Evolutionary conservation across 2,797 vertebrate genomes (phyloP).

Genomic region (Micromesistius poutassou): DNA sequence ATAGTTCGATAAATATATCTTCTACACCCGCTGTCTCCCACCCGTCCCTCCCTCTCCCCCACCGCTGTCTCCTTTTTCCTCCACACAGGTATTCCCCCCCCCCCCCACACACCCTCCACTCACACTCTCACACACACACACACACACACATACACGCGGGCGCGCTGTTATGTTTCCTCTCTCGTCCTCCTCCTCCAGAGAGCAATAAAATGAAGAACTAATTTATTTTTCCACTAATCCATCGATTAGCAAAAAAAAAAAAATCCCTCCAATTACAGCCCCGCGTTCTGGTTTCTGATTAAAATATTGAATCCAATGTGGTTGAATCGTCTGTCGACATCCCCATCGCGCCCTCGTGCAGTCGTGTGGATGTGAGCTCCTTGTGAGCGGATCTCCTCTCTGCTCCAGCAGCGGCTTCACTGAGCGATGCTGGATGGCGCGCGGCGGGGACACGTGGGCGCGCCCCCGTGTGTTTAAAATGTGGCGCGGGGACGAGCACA

Average conservation of each 20-base stretch:
- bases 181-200: slow-evolving; percentile 52
- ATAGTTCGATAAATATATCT: slow-evolving; percentile 72
- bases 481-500: slow-evolving; percentile 58
- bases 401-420: slow-evolving; percentile 73
- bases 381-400: slow-evolving; percentile 63
- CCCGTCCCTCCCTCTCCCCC: slow-evolving; percentile 59
- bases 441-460: slow-evolving; percentile 59
- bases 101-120: neutral
- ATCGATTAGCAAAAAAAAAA: slow-evolving; percentile 63
- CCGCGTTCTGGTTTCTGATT: neutral
- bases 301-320: slow-evolving; percentile 36
- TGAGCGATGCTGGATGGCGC: slow-evolving; percentile 60
- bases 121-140: too few species aligned
- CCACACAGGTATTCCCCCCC: slow-evolving; percentile 39
- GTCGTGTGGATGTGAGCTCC: slow-evolving; percentile 51
- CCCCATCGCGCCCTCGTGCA: slow-evolving; percentile 24
- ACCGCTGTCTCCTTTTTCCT: slow-evolving; percentile 49
- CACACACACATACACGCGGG: too few species aligned
- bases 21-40: slow-evolving; percentile 47
- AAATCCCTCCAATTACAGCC: neutral
- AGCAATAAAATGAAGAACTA: slow-evolving; percentile 65
- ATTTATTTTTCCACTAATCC: slow-evolving; percentile 76
- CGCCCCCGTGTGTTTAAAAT: slow-evolving; percentile 63
- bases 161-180: slow-evolving; percentile 29
- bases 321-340: slow-evolving; percentile 31